These are phyloP conservation scores for Cyphomyrus discorhynchus DNA, from an alignment of 2,113 vertebrate species.

Conservation along the genomic window DNA sequence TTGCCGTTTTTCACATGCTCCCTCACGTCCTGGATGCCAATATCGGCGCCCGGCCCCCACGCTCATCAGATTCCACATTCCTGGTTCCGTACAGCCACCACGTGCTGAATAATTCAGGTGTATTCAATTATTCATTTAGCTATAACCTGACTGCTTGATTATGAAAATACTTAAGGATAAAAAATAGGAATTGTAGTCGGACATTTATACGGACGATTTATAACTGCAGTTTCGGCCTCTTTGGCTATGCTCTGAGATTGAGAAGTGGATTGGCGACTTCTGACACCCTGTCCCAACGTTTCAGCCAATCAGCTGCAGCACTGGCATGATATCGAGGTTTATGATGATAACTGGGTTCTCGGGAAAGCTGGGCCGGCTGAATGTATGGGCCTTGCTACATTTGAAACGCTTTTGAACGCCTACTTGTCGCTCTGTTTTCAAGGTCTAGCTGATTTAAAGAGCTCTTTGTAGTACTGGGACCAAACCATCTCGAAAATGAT, in stretches of 20 bases:
- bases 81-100: background rate
- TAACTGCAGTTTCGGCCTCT: background rate
- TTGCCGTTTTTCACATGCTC: background rate
- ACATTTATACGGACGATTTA: background rate
- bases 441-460: background rate
- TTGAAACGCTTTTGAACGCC: background rate
- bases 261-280: background rate
- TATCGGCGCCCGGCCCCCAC: background rate
- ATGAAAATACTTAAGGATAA: background rate
- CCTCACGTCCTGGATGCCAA: background rate
- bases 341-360: background rate
- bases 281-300: background rate
- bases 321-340: background rate
- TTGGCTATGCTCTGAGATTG: background rate
- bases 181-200: background rate
- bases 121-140: conserved; percentile 21
- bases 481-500: background rate
- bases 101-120: conserved; percentile 22
- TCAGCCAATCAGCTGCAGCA: background rate
- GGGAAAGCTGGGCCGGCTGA: background rate
- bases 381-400: background rate
- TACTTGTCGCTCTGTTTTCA: background rate
- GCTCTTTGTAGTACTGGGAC: background rate
- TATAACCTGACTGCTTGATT: conserved; percentile 10
- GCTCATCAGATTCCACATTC: background rate